A percentile compares a stretch with the other conserved stretches of the same genome.
These are phyloP conservation scores for Columba livia DNA, from an alignment of 2,113 vertebrate species.

Conservation along the genomic window DNA sequence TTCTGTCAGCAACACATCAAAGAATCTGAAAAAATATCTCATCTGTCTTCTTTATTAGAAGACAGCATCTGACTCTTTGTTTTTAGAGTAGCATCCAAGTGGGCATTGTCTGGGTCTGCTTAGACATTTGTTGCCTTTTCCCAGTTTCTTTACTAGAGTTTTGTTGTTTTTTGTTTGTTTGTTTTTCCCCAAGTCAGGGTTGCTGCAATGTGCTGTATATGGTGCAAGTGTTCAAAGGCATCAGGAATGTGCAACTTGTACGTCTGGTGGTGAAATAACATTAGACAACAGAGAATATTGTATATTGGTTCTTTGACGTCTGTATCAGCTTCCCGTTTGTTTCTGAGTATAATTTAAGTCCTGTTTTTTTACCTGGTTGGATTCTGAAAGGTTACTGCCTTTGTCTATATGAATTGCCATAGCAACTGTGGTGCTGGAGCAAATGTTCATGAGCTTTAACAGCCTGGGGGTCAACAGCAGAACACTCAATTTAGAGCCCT, in stretches of 20 bases:
- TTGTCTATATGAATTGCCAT: slow-evolving; percentile 49
- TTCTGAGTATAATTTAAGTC: slow-evolving; percentile 16
- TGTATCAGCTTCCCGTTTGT: slow-evolving; percentile 17
- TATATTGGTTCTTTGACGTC: neutral
- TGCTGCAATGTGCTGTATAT: neutral
- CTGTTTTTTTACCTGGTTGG: slow-evolving; percentile 37
- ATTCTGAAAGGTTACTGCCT: slow-evolving; percentile 19
- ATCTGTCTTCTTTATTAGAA: neutral
- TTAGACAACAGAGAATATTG: neutral
- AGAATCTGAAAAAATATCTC: neutral
- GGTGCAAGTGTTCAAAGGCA: neutral
- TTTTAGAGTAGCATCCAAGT: neutral
- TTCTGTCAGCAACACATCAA: neutral
- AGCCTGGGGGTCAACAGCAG: slow-evolving; percentile 8
- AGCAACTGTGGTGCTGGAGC: neutral
- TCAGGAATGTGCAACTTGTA: neutral
- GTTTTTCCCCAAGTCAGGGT: neutral
- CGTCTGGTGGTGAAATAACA: neutral
- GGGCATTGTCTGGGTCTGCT: neutral
- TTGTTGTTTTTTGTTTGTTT: neutral
- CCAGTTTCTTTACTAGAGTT: neutral
- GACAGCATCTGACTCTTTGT: neutral
- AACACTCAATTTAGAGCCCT: slow-evolving; percentile 10
- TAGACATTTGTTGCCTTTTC: neutral
- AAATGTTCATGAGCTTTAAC: neutral